phyloP scores from a whole-genome alignment of 2,888 invertebrate genomes.

The Helleia helle region DNA sequence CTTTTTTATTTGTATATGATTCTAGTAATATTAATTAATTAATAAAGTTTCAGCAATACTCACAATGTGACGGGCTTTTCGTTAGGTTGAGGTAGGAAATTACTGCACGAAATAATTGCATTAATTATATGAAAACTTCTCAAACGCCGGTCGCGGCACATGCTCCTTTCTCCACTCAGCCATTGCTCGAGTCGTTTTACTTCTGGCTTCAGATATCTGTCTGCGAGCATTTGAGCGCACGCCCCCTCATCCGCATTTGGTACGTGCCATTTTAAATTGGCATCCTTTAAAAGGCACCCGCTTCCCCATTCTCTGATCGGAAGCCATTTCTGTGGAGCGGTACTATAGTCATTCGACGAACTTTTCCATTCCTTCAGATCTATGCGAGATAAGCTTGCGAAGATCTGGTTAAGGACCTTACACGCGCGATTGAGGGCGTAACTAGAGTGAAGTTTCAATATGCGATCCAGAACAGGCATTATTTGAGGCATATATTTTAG shows the following conservation, averaged over 20 bases:
- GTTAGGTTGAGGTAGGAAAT: slow-evolving; percentile 80
- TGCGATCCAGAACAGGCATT: slow-evolving; percentile 78
- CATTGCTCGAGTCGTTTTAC: slow-evolving; percentile 74
- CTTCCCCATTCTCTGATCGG: slow-evolving; percentile 89
- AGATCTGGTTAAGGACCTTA: slow-evolving; percentile 73
- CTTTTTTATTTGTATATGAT: not conserved
- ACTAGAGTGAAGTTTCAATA: slow-evolving; percentile 79
- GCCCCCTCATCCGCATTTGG: slow-evolving; percentile 80
- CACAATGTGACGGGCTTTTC: slow-evolving; percentile 74
- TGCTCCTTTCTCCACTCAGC: slow-evolving; percentile 56
- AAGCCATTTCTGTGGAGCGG: slow-evolving; percentile 79
- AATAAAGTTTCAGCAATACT: slow-evolving; percentile 31
- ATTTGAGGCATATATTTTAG: slow-evolving; percentile 78
- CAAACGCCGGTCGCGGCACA: slow-evolving; percentile 79
- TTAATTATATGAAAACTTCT: slow-evolving; percentile 79
- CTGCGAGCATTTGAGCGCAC: slow-evolving; percentile 77
- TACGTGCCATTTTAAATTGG: slow-evolving; percentile 84
- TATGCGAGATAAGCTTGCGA: slow-evolving; percentile 75
- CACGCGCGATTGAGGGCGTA: slow-evolving; percentile 78
- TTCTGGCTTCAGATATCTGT: slow-evolving; percentile 78
- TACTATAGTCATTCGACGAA: slow-evolving; percentile 73
- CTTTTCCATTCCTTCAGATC: slow-evolving; percentile 78
- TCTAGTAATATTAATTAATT: slow-evolving; percentile 9
- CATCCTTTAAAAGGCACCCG: slow-evolving; percentile 76
- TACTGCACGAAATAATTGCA: slow-evolving; percentile 76